Base-by-base conservation (phyloP, 2,113 vertebrate species). In the Aphelocoma coerulescens region DNA sequence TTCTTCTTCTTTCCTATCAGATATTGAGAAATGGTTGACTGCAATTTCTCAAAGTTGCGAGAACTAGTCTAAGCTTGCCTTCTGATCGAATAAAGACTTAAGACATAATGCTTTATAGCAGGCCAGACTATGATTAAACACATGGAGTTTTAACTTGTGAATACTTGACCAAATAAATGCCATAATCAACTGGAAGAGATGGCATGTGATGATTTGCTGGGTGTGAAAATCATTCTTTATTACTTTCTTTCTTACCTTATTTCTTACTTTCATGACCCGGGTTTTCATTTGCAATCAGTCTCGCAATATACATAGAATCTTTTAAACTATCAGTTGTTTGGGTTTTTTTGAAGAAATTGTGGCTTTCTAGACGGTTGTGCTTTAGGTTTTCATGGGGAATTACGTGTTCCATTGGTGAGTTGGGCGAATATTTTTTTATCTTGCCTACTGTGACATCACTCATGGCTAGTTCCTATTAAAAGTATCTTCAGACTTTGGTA, bases 151-250 rank as follows among this genome's bases (percentile, higher is more conserved):
- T 94, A 59, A 75, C 86, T 95, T 96, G 67, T 96, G 83, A 95
- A 96, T 97, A 88, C 86, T 95, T 96, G 96, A 95, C 76, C 95
- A 88, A 96, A 91, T 88, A 85, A 91, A 85, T 91, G 81, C 46
- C 71, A 27, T 72, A 83, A 94, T 95, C 85, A 86, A 61, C 48
- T 72, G 41, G 75, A 83, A 65, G 72, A 91, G 77, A 94, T 74
- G 81, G 71, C 83, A 26, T 95, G 52, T 74, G 46, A 57, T 85
- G 71, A 95, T 94, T 83, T 94, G n/a, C 55, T 80, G 83, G 19
- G 18, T 80, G 85, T 76, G 83, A 94, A 96, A 95, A 69, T 71
- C 23, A 19, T 84, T 37, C 30, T 77, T 58, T 24, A 52, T 84
- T 67, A 86, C 24, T 55, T 55, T 20, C 33, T 67, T 48, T 54